These are phyloP conservation scores for Drosophila equinoxialis DNA, from an alignment of 1,140 invertebrate genomes.

Conservation along the genomic window DNA sequence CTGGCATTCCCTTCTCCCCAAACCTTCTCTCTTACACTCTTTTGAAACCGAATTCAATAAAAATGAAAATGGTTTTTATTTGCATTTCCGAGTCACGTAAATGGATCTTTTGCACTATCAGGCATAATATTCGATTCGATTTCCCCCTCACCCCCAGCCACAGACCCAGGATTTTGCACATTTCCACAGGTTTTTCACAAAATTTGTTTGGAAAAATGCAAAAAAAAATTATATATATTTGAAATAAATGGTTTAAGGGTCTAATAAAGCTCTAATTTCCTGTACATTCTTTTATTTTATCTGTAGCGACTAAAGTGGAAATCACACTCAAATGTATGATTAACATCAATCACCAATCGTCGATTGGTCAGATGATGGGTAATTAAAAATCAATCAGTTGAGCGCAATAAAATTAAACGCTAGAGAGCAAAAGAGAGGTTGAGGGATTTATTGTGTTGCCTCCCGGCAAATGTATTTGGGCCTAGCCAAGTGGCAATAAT, in stretches of 20 bases:
- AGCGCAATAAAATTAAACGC: conserved; percentile 58
- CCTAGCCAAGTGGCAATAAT: conserved; percentile 7
- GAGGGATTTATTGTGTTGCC: conserved; percentile 3
- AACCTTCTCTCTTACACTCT: neutral
- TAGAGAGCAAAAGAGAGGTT: conserved; percentile 21
- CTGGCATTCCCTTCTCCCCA: neutral
- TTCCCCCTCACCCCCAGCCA: neutral
- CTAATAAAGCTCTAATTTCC: conserved; percentile 67
- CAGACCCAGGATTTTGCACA: neutral
- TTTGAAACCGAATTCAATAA: conserved; percentile 67
- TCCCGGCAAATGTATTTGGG: neutral
- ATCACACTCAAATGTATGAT: conserved; percentile 57
- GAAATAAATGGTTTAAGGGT: conserved; percentile 8
- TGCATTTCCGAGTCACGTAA: conserved; percentile 70
- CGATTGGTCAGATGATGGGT: conserved; percentile 40
- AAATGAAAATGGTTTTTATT: conserved; percentile 67
- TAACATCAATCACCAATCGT: conserved; percentile 61
- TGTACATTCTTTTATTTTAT: conserved; percentile 18
- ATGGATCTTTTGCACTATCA: conserved; percentile 71
- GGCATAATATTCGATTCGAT: conserved; percentile 63
- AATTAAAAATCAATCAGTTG: conserved; percentile 76
- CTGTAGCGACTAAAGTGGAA: conserved; percentile 41
- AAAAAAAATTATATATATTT: neutral
- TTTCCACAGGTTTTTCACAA: conserved; percentile 31
- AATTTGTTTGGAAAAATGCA: conserved; percentile 53